Conservation (phyloP, 2,797 vertebrate species). For the Nannoperca obscura region DNA sequence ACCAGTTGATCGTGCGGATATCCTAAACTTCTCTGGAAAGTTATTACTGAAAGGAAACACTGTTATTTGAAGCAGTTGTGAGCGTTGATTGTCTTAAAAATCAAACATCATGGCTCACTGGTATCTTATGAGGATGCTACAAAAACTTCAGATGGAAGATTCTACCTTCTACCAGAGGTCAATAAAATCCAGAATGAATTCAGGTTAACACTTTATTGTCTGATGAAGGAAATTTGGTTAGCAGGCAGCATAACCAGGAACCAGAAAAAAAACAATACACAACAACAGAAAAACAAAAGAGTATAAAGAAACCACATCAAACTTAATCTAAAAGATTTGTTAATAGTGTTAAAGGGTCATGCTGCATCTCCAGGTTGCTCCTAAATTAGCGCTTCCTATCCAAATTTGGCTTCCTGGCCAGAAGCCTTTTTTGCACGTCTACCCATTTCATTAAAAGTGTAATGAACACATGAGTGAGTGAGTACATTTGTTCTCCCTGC, state of each 20-base stretch:
- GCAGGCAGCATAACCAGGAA: neutral
- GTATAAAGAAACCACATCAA: neutral
- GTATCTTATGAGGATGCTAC: neutral
- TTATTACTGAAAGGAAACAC: neutral
- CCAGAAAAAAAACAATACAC: neutral
- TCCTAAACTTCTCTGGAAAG: neutral
- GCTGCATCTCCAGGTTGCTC: neutral
- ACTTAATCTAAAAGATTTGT: neutral
- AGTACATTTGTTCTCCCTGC: neutral
- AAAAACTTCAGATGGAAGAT: neutral
- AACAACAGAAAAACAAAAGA: neutral
- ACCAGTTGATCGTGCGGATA: neutral
- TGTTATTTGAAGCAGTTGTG: neutral
- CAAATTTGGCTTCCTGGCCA: neutral
- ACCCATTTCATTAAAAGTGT: neutral
- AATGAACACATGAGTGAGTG: neutral
- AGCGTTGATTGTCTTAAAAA: neutral
- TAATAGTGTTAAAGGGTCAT: neutral
- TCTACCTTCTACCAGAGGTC: neutral
- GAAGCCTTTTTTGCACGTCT: neutral
- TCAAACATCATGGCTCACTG: neutral
- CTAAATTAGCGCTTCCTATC: neutral
- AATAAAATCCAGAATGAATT: conserved; percentile 2
- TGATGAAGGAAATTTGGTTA: neutral
- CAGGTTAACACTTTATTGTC: neutral